These are phyloP conservation scores for Lophura swinhoii DNA, from an alignment of 2,797 vertebrate species.

Conservation along the genomic window DNA sequence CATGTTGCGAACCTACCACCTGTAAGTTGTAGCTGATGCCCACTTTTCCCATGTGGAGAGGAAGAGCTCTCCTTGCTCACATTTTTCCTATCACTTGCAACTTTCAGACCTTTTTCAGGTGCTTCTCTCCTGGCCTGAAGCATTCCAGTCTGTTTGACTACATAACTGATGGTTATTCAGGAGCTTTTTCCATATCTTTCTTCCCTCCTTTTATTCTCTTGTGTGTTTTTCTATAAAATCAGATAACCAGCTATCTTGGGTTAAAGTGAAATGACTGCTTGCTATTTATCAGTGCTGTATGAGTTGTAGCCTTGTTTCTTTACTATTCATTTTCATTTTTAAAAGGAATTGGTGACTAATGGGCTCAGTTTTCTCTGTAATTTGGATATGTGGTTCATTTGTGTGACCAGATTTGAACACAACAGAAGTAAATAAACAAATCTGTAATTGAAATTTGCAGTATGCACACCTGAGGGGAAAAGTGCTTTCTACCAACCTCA, in stretches of 20 bases:
- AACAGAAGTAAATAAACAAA: not conserved
- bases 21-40: not conserved
- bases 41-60: not conserved
- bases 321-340: not conserved
- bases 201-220: not conserved
- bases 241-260: not conserved
- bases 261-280: not conserved
- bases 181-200: not conserved
- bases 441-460: not conserved
- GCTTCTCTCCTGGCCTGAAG: not conserved
- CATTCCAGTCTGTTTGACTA: not conserved
- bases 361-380: not conserved
- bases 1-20: not conserved
- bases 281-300: not conserved
- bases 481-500: not conserved
- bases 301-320: not conserved
- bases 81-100: not conserved
- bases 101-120: not conserved
- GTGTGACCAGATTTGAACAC: not conserved
- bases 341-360: not conserved
- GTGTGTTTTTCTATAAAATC: not conserved
- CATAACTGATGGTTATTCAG: not conserved
- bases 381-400: not conserved
- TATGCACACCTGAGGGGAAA: not conserved
- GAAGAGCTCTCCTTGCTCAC: not conserved